Evolutionary conservation across 2,113 vertebrate genomes (phyloP).

Genomic region (Megaceryle torquata): DNA sequence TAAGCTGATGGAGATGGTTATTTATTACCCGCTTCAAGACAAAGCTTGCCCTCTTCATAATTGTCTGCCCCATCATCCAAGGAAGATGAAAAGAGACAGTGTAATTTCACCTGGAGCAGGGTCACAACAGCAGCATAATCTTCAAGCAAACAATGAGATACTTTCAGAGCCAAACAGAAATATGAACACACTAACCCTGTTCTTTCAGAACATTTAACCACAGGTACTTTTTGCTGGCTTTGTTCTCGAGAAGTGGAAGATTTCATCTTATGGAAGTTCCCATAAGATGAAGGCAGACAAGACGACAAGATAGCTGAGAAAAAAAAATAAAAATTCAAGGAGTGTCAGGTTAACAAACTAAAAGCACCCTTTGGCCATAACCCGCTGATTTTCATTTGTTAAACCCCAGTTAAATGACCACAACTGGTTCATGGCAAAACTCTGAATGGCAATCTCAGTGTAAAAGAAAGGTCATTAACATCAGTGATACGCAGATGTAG

Average conservation of each 20-base stretch:
- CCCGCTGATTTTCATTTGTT: neutral
- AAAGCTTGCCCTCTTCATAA: slow-evolving; percentile 51
- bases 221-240: slow-evolving; percentile 17
- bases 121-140: neutral
- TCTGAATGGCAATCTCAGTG: neutral
- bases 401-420: neutral
- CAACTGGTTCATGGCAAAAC: neutral
- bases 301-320: neutral
- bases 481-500: neutral
- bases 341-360: neutral
- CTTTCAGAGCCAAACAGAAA: neutral
- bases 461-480: neutral
- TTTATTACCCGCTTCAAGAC: slow-evolving; percentile 60
- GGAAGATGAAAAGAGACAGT: slow-evolving; percentile 46
- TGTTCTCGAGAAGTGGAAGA: neutral
- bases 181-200: neutral
- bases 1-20: slow-evolving; percentile 34
- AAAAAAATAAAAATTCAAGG: neutral
- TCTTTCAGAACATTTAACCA: slow-evolving; percentile 8
- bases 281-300: neutral
- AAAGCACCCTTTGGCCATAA: neutral
- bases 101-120: slow-evolving; percentile 11
- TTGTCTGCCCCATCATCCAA: slow-evolving; percentile 19
- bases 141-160: neutral
- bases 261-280: neutral